Evolutionary conservation across 2,797 vertebrate genomes (phyloP).

Genomic region (Ispidina lecontei): DNA sequence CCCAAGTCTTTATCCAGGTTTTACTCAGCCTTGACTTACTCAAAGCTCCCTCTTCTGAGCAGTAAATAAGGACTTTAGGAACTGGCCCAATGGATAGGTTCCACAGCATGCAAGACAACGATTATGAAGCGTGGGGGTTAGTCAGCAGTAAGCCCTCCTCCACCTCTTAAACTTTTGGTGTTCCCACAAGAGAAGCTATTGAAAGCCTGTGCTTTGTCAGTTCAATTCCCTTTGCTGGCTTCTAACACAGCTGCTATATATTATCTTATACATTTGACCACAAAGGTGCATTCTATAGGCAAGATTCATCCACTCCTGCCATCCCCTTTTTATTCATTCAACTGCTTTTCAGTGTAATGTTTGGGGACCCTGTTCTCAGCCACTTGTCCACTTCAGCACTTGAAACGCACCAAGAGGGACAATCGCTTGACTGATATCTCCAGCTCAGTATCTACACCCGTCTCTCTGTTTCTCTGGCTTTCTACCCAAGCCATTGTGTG

Average conservation of each 20-base stretch:
- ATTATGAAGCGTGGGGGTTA: constrained; percentile 55
- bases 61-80: constrained; percentile 60
- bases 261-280: constrained; percentile 79
- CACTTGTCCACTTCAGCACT: constrained; percentile 74
- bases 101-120: constrained; percentile 43
- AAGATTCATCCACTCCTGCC: constrained; percentile 77
- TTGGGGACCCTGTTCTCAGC: constrained; percentile 72
- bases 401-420: constrained; percentile 75
- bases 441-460: constrained; percentile 68
- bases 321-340: constrained; percentile 74
- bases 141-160: constrained; percentile 65
- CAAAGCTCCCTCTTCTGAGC: constrained; percentile 23
- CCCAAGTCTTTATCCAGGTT: constrained; percentile 31
- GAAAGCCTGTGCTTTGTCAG: constrained; percentile 71
- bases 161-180: constrained; percentile 70
- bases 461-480: constrained; percentile 71
- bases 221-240: constrained; percentile 72
- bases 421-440: constrained; percentile 79
- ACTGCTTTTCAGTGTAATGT: constrained; percentile 75
- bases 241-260: constrained; percentile 80
- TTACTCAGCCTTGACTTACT: constrained; percentile 53
- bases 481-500: constrained; percentile 71
- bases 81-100: constrained; percentile 36
- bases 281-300: constrained; percentile 80
- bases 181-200: constrained; percentile 76